Evolutionary conservation across 2,797 vertebrate genomes (phyloP).

Genomic region (Poeciliopsis gracilis): DNA sequence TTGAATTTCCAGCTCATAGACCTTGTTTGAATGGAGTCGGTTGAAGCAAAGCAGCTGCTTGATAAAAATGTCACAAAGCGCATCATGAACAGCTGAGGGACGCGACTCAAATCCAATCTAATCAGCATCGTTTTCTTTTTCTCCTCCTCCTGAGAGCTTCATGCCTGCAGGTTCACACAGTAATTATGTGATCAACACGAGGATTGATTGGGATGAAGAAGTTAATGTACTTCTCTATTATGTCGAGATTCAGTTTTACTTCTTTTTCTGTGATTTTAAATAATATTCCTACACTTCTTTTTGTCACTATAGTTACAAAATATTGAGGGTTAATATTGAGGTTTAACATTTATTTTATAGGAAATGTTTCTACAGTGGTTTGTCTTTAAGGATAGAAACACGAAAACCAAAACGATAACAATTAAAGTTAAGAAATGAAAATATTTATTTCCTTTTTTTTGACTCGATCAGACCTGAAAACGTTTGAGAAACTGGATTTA

Average conservation of each 20-base stretch:
- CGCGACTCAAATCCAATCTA: conserved; percentile 45
- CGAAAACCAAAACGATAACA: not conserved
- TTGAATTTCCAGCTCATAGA: conserved; percentile 36
- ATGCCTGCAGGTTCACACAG: conserved; percentile 18
- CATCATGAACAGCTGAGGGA: conserved; percentile 41
- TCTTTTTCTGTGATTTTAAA: not conserved
- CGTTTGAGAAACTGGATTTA: not conserved
- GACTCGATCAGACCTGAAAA: not conserved
- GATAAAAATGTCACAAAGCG: conserved; percentile 46
- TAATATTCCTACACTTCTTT: not conserved
- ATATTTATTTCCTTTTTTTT: not conserved
- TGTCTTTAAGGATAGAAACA: not conserved
- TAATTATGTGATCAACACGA: conserved; percentile 39
- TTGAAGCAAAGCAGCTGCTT: conserved; percentile 29
- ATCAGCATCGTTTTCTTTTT: conserved; percentile 26
- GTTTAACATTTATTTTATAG: not conserved
- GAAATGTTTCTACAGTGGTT: not conserved
- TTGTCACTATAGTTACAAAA: not conserved
- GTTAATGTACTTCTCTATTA: conserved; percentile 11
- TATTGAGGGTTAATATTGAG: not conserved
- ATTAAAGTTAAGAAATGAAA: not conserved
- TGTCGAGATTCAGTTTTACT: not conserved
- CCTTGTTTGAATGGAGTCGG: conserved; percentile 42
- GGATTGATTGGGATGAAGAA: conserved; percentile 7
- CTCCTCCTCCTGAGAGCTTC: conserved; percentile 41